These are phyloP conservation scores for Pasiphila rectangulata DNA, from an alignment of 2,888 invertebrate species.

Conservation along the genomic window DNA sequence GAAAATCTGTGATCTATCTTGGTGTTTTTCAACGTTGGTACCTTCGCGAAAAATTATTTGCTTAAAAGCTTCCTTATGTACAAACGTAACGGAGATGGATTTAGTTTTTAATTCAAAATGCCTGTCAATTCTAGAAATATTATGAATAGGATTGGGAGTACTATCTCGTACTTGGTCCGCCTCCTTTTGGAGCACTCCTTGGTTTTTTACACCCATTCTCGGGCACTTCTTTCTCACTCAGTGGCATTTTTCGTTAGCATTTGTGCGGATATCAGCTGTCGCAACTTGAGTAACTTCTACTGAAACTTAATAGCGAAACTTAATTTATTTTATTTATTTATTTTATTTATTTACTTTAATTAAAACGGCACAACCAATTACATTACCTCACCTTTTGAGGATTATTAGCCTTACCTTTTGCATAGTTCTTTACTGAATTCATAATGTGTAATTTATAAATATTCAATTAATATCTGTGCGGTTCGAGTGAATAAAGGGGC, in stretches of 20 bases:
- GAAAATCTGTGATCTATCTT: conserved; percentile 20
- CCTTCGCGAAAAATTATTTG: conserved; percentile 11
- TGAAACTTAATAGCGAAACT: conserved; percentile 31
- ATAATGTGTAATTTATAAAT: too few relatives aligned
- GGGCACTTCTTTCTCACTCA: conserved; percentile 25
- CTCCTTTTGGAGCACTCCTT: conserved; percentile 13
- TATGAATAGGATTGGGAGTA: not conserved
- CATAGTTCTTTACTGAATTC: too few relatives aligned
- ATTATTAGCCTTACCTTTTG: too few relatives aligned
- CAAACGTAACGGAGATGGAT: conserved; percentile 6
- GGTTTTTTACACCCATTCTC: conserved; percentile 26
- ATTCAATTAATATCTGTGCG: too few relatives aligned
- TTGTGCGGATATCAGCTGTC: conserved; percentile 33
- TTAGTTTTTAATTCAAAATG: not conserved
- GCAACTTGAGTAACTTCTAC: conserved; percentile 28
- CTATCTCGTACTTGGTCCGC: not conserved
- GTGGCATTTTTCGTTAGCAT: conserved; percentile 32
- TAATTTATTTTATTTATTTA: too few relatives aligned
- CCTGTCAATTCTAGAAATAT: not conserved
- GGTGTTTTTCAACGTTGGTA: conserved; percentile 12
- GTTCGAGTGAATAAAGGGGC: conserved; percentile 9
- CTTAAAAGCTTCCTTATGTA: conserved; percentile 23
- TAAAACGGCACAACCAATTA: too few relatives aligned
- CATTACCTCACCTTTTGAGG: too few relatives aligned
- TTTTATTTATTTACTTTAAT: too few relatives aligned